These are phyloP conservation scores for Unio pictorum DNA, from an alignment of 2,888 invertebrate genomes.

Conservation along the genomic window DNA sequence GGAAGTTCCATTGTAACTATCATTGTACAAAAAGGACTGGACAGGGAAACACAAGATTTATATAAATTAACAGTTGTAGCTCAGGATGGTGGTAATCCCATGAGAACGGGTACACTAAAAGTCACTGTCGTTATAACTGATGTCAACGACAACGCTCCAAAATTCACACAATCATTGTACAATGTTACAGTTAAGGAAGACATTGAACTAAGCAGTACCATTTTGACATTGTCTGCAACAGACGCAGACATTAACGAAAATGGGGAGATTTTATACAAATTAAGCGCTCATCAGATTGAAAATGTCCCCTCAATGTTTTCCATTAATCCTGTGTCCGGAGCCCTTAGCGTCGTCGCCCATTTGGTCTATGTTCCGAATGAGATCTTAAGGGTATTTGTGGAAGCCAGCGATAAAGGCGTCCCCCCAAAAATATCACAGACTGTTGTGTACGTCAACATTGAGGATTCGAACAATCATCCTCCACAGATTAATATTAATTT, in stretches of 20 bases:
- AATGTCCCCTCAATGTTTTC: conserved; percentile 39
- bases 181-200: conserved; percentile 49
- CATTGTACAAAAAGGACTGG: conserved; percentile 39
- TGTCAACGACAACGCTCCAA: conserved; percentile 51
- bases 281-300: conserved; percentile 43
- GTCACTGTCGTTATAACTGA: conserved; percentile 45
- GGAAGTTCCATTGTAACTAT: conserved; percentile 49
- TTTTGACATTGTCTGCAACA: conserved; percentile 80
- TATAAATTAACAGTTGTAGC: conserved; percentile 50
- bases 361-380: conserved; percentile 48
- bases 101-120: conserved; percentile 34
- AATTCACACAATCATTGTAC: conserved; percentile 42
- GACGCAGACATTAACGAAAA: conserved; percentile 90
- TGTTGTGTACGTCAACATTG: conserved; percentile 74
- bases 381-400: conserved; percentile 40
- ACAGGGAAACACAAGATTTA: conserved; percentile 45
- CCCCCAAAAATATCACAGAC: conserved; percentile 52
- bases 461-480: conserved; percentile 92
- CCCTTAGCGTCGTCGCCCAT: conserved; percentile 46
- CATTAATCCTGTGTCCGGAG: conserved; percentile 49
- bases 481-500: conserved; percentile 76
- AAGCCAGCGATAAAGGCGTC: conserved; percentile 53
- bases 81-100: conserved; percentile 46
- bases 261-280: conserved; percentile 73
- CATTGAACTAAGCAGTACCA: conserved; percentile 22